Conservation (phyloP, 2,113 vertebrate genomes). For the Microcebus murinus region DNA sequence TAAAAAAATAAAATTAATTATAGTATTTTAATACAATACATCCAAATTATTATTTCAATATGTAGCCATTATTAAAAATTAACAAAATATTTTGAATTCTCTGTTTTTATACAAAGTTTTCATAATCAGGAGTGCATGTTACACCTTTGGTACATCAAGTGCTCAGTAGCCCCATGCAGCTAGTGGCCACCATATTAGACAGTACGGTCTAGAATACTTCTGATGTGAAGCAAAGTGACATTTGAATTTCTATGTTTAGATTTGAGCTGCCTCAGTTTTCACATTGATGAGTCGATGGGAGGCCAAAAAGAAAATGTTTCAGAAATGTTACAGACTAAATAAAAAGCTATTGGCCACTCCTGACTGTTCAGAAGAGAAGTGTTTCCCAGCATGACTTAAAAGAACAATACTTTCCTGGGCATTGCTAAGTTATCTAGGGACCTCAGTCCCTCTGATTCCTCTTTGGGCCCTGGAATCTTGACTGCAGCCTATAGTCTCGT, state of each 20-base stretch:
- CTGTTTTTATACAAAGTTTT: slow-evolving; percentile 57
- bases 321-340: neutral
- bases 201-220: neutral
- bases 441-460: neutral
- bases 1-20: neutral
- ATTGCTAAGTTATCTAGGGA: neutral
- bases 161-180: neutral
- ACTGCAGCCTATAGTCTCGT: neutral
- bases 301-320: neutral
- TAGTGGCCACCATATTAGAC: neutral
- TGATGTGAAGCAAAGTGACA: neutral
- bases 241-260: neutral
- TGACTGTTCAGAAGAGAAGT: neutral
- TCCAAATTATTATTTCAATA: neutral
- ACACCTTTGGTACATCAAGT: neutral
- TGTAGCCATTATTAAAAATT: slow-evolving; percentile 11
- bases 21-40: slow-evolving; percentile 17
- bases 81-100: neutral
- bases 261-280: slow-evolving; percentile 41
- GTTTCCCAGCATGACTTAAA: neutral
- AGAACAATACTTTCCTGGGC: neutral
- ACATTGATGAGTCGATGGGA: neutral
- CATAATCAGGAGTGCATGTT: neutral
- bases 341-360: neutral
- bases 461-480: neutral